phyloP scores from a whole-genome alignment of 1,140 invertebrate genomes.

The Drosophila busckii region DNA sequence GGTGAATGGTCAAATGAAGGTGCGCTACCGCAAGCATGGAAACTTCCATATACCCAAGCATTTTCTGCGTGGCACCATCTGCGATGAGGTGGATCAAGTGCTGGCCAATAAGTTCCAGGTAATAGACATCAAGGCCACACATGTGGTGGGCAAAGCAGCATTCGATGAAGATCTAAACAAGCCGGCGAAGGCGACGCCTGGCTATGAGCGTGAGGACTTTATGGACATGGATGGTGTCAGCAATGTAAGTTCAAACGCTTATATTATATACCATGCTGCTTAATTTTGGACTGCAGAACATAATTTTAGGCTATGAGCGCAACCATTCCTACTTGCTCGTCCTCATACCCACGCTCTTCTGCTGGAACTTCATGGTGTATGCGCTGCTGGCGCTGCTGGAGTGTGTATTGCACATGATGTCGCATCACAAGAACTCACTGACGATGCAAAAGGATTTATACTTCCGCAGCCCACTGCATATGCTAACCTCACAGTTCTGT shows the following conservation, averaged over 20 bases:
- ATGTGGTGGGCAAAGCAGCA: constrained; percentile 22
- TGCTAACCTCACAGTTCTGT: constrained; percentile 81
- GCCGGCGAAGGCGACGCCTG: constrained; percentile 28
- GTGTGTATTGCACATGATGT: constrained; percentile 80
- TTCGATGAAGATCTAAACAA: constrained; percentile 5
- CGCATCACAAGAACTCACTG: constrained; percentile 81
- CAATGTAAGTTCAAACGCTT: constrained; percentile 38
- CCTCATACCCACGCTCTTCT: constrained; percentile 78
- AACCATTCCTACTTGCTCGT: constrained; percentile 58
- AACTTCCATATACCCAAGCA: constrained; percentile 65
- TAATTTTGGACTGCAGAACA: constrained; percentile 43
- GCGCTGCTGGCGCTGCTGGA: constrained; percentile 64
- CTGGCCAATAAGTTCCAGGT: constrained; percentile 45
- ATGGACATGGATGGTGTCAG: constrained; percentile 70
- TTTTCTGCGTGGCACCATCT: constrained; percentile 48
- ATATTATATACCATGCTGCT: background rate
- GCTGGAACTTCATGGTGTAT: constrained; percentile 69
- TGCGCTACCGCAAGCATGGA: constrained; percentile 66
- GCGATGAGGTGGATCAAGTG: constrained; percentile 56
- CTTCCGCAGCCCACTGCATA: constrained; percentile 81
- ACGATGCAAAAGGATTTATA: constrained; percentile 80
- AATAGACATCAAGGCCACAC: constrained; percentile 37
- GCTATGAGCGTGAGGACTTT: constrained; percentile 65
- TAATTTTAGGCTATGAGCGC: constrained; percentile 71
- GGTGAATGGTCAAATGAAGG: constrained; percentile 57